Evolutionary conservation across 2,113 vertebrate species (phyloP), one percentile per base, ranked within the genome.

Genomic region (Garra rufa): DNA sequence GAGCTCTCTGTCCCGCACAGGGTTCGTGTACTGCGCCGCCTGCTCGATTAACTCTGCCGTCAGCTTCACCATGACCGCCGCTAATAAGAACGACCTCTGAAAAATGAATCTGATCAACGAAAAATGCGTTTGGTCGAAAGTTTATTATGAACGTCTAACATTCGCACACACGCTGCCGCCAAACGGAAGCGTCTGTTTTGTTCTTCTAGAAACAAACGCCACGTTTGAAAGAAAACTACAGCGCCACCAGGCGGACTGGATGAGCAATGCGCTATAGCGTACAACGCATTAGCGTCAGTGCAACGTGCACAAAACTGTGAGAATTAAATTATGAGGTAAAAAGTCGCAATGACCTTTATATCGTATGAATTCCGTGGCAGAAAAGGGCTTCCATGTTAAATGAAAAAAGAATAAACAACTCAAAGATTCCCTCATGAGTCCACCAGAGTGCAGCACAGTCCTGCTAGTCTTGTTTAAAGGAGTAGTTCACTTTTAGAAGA

Each of bases 1-100:
- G 86, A 99, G 90, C 90, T 98, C 98, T 19, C 97, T 88, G 93
- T 98, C 97, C 34, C 97, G 94, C 83, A 98, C 96, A 0, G 97
- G 96, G 86, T 97, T 99, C 0, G 97, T 99, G 87, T 97, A 98
- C 63, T 98, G 98, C 48, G 97, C 97, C 26, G 97, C 97, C 92
- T 97, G 96, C 94, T 99, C 97, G 7, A 99, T 97, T 34, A 98
- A 88, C 88, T 99, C 98, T 1, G 97, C 97, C 17, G 97, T 97
- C 34, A 99, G 85, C 82, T 99, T 98, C 89, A 98, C 97, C 98
- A 98, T 99, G 26, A 84, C 90, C 86, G 81, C 5, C 10, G 24
- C 8, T 48, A 55, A n/a, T 6, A 0, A 26, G 17, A 52, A 85
- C 30, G 14, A 52, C 17, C 8, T 7, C 1, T 7, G 30, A 38